Conservation (phyloP, 2,797 vertebrate genomes). For the Natrix natrix region DNA sequence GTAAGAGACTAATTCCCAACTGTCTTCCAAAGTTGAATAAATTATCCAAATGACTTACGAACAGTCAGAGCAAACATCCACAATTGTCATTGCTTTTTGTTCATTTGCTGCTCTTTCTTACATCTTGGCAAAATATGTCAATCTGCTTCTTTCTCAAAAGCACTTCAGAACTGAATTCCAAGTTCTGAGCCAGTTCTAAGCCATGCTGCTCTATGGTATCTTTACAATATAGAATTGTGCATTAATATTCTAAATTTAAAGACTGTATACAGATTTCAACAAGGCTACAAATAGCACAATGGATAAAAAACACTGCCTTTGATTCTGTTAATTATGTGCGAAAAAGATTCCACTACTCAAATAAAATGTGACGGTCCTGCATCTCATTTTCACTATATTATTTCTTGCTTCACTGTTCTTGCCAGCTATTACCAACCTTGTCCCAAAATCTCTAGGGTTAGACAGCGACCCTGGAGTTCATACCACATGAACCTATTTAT, state of each 20-base stretch:
- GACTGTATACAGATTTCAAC: constrained; percentile 32
- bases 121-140: constrained; percentile 10
- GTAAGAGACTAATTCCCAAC: constrained; percentile 39
- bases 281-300: constrained; percentile 30
- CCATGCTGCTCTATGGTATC: constrained; percentile 13
- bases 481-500: not conserved
- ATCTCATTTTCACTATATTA: not conserved
- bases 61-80: constrained; percentile 44
- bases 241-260: constrained; percentile 51
- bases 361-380: not conserved
- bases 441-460: not conserved
- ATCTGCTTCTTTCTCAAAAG: constrained; percentile 30
- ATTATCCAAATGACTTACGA: constrained; percentile 43
- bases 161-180: constrained; percentile 39
- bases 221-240: constrained; percentile 27
- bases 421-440: not conserved
- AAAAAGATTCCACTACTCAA: constrained; percentile 39
- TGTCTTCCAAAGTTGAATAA: constrained; percentile 39
- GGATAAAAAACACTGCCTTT: constrained; percentile 4
- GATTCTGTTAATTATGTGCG: constrained; percentile 35
- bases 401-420: constrained; percentile 3
- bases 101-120: constrained; percentile 36
- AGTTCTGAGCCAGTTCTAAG: constrained; percentile 26
- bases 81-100: constrained; percentile 38
- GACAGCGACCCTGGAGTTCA: not conserved